phyloP scores from a whole-genome alignment of 2,113 vertebrate species.

The Chloropsis hardwickii region DNA sequence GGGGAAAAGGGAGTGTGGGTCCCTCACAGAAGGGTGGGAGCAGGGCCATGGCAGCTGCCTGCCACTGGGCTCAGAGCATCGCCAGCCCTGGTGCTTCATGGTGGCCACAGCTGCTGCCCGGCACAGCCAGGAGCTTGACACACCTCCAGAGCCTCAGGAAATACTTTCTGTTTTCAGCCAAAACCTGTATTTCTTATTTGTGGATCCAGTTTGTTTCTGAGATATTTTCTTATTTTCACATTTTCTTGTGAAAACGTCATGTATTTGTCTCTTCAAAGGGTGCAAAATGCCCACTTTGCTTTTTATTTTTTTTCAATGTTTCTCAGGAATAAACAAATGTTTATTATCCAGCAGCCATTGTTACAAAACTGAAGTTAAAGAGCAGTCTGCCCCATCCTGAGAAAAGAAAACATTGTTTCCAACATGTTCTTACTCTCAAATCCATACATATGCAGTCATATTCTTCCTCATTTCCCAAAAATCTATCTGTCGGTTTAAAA shows the following conservation, averaged over 20 bases:
- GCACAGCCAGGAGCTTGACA: neutral
- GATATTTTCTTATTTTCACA: neutral
- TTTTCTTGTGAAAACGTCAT: neutral
- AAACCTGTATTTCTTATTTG: neutral
- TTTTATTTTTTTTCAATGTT: neutral
- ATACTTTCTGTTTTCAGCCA: neutral
- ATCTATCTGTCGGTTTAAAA: neutral
- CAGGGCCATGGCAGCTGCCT: fast-evolving
- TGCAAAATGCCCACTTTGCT: neutral
- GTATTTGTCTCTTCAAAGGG: neutral
- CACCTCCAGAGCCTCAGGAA: neutral
- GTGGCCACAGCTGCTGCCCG: fast-evolving
- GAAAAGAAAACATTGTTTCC: neutral
- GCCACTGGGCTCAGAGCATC: neutral
- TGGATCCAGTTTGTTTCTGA: neutral
- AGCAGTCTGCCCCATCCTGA: neutral
- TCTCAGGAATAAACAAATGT: neutral
- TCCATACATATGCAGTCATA: neutral
- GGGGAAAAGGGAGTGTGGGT: neutral
- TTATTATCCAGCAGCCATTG: neutral
- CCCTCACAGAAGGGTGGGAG: neutral
- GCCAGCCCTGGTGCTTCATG: fast-evolving
- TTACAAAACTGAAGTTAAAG: neutral
- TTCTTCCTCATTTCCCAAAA: neutral
- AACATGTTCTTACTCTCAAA: neutral